Conservation (phyloP, 1,140 invertebrate genomes). For the Leptinotarsa undecemlineata region DNA sequence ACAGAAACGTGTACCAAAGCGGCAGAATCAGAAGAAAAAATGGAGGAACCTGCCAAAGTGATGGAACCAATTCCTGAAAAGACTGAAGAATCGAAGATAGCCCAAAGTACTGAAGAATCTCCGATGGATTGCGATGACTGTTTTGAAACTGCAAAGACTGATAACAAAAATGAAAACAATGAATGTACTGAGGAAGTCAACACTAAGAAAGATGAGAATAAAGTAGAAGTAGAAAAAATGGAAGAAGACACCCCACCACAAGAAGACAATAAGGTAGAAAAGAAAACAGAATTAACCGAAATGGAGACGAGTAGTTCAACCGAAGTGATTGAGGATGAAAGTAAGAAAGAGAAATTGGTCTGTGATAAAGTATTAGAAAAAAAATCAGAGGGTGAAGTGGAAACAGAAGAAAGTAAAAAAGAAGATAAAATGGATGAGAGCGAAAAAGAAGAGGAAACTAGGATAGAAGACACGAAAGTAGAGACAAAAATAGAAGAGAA, state of each 20-base stretch:
- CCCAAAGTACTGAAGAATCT: conserved; percentile 21
- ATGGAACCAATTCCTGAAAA: conserved; percentile 22
- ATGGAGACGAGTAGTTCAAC: not conserved
- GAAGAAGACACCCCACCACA: conserved; percentile 20
- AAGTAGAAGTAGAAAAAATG: conserved; percentile 22
- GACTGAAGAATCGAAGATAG: not conserved
- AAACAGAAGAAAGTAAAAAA: not conserved
- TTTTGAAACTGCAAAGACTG: not conserved
- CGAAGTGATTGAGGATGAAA: conserved; percentile 6
- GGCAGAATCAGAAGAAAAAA: not conserved
- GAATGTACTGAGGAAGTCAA: conserved; percentile 19
- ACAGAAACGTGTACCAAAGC: conserved; percentile 1
- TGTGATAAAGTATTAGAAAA: conserved; percentile 31
- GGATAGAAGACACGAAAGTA: conserved; percentile 21
- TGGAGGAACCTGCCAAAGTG: conserved; percentile 10
- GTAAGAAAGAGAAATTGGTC: conserved; percentile 22
- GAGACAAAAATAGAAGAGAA: conserved; percentile 1
- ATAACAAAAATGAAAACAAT: conserved; percentile 16
- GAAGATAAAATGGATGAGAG: conserved; percentile 8
- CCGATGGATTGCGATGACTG: not conserved
- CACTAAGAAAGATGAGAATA: not conserved
- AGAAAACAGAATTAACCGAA: conserved; percentile 17
- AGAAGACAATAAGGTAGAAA: not conserved
- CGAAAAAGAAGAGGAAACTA: conserved; percentile 21
- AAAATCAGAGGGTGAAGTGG: not conserved